These are phyloP conservation scores for Drosophila picticornis DNA, from an alignment of 2,888 invertebrate species.

Conservation along the genomic window DNA sequence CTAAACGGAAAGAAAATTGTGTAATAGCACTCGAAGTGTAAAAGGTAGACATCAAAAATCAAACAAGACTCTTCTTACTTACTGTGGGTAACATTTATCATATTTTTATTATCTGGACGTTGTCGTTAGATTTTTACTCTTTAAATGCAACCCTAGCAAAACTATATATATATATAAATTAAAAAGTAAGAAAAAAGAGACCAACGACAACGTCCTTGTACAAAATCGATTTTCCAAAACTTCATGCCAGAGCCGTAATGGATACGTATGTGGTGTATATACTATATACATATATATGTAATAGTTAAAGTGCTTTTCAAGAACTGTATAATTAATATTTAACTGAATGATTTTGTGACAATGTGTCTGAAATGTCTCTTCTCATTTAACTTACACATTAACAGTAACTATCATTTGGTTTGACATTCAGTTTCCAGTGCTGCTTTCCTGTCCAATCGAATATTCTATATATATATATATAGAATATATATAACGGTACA, in stretches of 20 bases:
- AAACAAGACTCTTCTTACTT: slow-evolving; percentile 39
- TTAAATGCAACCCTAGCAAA: slow-evolving; percentile 46
- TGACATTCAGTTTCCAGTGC: slow-evolving; percentile 45
- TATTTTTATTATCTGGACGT: slow-evolving; percentile 31
- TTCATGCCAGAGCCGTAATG: slow-evolving; percentile 75
- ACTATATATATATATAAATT: neutral
- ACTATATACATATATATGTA: slow-evolving; percentile 16
- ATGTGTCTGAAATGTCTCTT: slow-evolving; percentile 24
- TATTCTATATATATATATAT: slow-evolving; percentile 6
- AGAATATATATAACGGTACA: neutral
- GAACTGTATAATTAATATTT: slow-evolving; percentile 14
- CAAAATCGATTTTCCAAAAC: slow-evolving; percentile 83
- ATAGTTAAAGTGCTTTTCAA: slow-evolving; percentile 37
- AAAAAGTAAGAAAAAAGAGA: slow-evolving; percentile 20
- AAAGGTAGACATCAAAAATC: slow-evolving; percentile 70
- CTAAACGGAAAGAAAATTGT: slow-evolving; percentile 66
- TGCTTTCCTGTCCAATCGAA: slow-evolving; percentile 16
- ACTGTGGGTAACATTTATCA: slow-evolving; percentile 12
- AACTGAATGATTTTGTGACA: slow-evolving; percentile 16
- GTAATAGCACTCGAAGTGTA: slow-evolving; percentile 73
- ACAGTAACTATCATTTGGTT: slow-evolving; percentile 49
- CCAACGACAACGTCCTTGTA: slow-evolving; percentile 81
- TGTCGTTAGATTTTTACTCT: slow-evolving; percentile 21
- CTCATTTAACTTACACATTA: slow-evolving; percentile 12
- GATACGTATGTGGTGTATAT: slow-evolving; percentile 37